Percentiles rank a stretch among this genome's conserved stretches.
Conservation (phyloP, 1,140 invertebrate species). For the Aradophagus sp. region DNA sequence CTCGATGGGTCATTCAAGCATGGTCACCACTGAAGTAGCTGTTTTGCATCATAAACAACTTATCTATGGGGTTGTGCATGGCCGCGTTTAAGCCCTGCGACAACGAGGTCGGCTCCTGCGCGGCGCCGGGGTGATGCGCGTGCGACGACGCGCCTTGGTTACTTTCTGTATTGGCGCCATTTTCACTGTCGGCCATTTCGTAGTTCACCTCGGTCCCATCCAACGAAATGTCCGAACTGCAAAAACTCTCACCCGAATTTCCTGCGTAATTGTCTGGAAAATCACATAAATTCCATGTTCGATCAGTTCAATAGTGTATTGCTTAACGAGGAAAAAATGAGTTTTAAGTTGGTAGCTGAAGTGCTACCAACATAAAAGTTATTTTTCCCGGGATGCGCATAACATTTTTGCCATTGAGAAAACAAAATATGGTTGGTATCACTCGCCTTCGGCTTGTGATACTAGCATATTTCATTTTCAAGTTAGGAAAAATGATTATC, state of each 20-base stretch:
- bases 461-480: no score
- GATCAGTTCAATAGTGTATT: no score
- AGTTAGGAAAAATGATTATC: no score
- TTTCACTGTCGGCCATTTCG: conserved; percentile 78
- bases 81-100: conserved; percentile 79
- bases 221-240: conserved; percentile 90
- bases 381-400: no score
- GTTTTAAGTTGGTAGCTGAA: no score
- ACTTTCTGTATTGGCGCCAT: conserved; percentile 63
- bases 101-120: conserved; percentile 75
- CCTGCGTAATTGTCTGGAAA: conserved; percentile 85
- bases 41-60: conserved; percentile 97
- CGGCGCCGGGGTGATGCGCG: conserved; percentile 67
- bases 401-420: no score
- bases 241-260: conserved; percentile 91
- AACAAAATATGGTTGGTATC: no score
- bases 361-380: no score
- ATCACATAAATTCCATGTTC: no score
- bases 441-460: no score
- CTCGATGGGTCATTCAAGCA: no score
- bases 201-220: conserved; percentile 89
- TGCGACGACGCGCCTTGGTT: conserved; percentile 73
- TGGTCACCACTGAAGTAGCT: conserved; percentile 90
- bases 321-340: no score
- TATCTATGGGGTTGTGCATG: conserved; percentile 94